A percentile compares a stretch with the other conserved stretches of the same genome.
Conservation (phyloP, 1,140 invertebrate genomes). For the Agrypnia vestita region DNA sequence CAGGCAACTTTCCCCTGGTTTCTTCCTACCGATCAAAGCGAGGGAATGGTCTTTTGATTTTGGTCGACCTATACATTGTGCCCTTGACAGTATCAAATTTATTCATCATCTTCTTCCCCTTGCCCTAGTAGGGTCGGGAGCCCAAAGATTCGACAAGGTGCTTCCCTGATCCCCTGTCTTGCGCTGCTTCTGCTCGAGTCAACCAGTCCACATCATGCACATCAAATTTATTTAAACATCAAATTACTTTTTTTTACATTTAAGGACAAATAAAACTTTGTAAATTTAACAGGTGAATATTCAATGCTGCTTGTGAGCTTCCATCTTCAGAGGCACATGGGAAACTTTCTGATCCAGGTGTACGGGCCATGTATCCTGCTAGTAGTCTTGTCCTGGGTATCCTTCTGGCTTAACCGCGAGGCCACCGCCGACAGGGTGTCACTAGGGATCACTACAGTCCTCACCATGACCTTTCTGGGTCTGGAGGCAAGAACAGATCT, state of each 20-base stretch:
- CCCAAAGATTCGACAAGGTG: no score
- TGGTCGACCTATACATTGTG: no score
- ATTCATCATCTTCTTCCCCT: no score
- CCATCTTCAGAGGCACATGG: conserved; percentile 88
- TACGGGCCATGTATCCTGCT: conserved; percentile 91
- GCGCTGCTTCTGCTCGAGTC: no score
- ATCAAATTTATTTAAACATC: no score
- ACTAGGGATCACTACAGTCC: conserved; percentile 88
- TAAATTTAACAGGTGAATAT: conserved; percentile 76
- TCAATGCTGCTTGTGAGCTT: conserved; percentile 88
- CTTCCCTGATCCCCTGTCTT: no score
- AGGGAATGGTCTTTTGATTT: no score
- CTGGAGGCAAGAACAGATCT: conserved; percentile 89
- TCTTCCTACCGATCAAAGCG: no score
- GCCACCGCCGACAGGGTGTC: conserved; percentile 91
- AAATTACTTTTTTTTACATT: not conserved
- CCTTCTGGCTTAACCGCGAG: conserved; percentile 92
- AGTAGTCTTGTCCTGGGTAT: conserved; percentile 92
- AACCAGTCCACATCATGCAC: no score
- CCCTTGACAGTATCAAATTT: no score
- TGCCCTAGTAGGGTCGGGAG: no score
- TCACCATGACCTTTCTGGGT: conserved; percentile 92
- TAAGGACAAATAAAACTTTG: not conserved
- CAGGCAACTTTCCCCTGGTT: no score
- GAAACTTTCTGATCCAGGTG: conserved; percentile 91